Evolutionary conservation across 35 echinoderm and acorn worm genomes (phyloP), one percentile per base, ranked within the genome.

Genomic region (Chiridota heheva): DNA sequence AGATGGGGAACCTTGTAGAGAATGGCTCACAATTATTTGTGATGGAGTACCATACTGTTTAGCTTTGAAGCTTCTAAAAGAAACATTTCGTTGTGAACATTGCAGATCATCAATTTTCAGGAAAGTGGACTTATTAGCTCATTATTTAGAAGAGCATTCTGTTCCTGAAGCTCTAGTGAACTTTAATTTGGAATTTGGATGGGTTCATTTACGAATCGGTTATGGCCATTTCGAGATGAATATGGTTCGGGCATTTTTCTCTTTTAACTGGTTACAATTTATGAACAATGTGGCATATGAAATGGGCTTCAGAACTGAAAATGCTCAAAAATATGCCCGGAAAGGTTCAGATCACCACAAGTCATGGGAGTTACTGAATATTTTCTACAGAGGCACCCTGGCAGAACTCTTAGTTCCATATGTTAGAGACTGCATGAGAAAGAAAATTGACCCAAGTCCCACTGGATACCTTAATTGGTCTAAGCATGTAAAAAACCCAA

Each of bases 251-350:
- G 41, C 77, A 42, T 37, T 42, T 63, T 80, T 60, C 42, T 30
- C 26, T 25, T 18, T 37, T 18, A 80, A 63, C 36, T 76, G 59
- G 83, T 40, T 63, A 42, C 44, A 78, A 36, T 44, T 86, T 42
- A 0, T 86, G 36, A 60, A 33, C 61, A 31, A 86, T 45, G 4
- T 84, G 13, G 87, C 87, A 34, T 16, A 58, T 1, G 42, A 0
- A 15, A 82, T 90, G 87, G 79, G 53, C 13, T 83, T 90, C 47
- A 36, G 33, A 51, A 83, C 80, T 43, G 67, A 71, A 42, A 43
- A 8, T 25, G 86, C 76, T 7, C 86, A 89, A 63, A 40, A 58
- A 56, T 89, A 81, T 63, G 77, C 77, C 22, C 67, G 60, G 36
- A 55, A 43, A 2, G 60, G 77, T 2, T 81, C 63, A 43, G 77